Evolutionary conservation across 2,888 invertebrate species (phyloP).

Genomic region (Tetranychus piercei): DNA sequence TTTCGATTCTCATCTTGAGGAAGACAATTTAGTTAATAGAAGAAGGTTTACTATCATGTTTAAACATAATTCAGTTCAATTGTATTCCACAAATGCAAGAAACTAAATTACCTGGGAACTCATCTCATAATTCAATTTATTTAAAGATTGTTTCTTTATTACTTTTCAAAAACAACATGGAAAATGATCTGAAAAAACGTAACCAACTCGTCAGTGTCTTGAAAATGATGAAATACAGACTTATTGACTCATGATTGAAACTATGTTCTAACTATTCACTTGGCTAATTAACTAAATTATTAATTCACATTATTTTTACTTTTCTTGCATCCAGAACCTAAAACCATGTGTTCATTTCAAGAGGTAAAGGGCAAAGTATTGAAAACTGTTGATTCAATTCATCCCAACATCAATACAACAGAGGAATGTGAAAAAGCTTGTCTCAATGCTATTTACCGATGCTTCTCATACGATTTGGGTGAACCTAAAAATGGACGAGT

Average conservation of each 20-base stretch:
- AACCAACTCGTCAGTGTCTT: no score
- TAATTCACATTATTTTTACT: neutral
- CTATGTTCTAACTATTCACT: neutral
- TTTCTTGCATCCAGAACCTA: slow-evolving; percentile 44
- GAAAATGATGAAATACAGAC: no score
- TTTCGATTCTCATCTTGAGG: neutral
- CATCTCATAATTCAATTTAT: neutral
- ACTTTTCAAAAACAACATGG: no score
- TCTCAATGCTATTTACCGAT: slow-evolving; percentile 49
- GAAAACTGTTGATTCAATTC: slow-evolving; percentile 81
- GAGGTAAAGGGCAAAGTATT: slow-evolving; percentile 54
- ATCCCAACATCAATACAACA: slow-evolving; percentile 57
- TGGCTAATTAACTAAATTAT: neutral
- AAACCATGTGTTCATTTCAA: slow-evolving; percentile 79
- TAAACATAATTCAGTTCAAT: neutral
- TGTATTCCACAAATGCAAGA: neutral
- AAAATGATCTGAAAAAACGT: no score
- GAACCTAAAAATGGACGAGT: slow-evolving; percentile 62
- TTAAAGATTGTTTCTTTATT: neutral
- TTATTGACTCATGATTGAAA: no score
- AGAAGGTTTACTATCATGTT: neutral
- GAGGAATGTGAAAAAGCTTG: slow-evolving; percentile 76
- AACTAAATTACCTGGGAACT: neutral
- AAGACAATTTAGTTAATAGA: neutral
- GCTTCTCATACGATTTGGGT: slow-evolving; percentile 74